These are phyloP conservation scores for Pipistrellus pipistrellus DNA, from an alignment of 2,797 vertebrate genomes.

Conservation along the genomic window DNA sequence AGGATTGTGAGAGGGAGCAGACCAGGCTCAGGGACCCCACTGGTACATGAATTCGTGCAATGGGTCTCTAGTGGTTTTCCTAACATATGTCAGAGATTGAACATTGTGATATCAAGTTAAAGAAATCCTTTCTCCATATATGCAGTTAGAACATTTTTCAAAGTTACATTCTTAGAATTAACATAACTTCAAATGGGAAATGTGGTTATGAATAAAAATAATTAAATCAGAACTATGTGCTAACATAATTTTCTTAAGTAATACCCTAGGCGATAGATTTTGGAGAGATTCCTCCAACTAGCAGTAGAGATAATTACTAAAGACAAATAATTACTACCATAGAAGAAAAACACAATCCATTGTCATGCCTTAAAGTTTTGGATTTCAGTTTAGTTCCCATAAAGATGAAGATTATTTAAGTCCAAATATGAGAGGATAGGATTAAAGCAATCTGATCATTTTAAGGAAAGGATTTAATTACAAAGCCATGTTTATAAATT, in stretches of 20 bases:
- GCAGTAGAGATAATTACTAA: slow-evolving; percentile 43
- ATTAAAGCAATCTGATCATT: slow-evolving; percentile 65
- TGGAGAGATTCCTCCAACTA: slow-evolving; percentile 34
- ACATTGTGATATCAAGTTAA: not conserved
- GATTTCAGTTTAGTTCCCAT: slow-evolving; percentile 54
- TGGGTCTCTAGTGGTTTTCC: not conserved
- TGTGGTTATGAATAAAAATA: slow-evolving; percentile 46
- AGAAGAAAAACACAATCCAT: slow-evolving; percentile 13
- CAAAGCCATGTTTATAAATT: slow-evolving; percentile 56
- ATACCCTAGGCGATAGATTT: slow-evolving; percentile 48
- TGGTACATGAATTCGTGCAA: too few relatives aligned
- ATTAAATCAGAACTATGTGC: slow-evolving; percentile 56
- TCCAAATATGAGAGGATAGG: not conserved
- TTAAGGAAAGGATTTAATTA: slow-evolving; percentile 71
- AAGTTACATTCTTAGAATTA: slow-evolving; percentile 44
- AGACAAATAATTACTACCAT: slow-evolving; percentile 15
- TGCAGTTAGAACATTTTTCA: slow-evolving; percentile 14
- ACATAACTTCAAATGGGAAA: slow-evolving; percentile 43
- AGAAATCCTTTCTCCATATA: not conserved
- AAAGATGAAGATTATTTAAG: slow-evolving; percentile 61
- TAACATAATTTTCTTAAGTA: slow-evolving; percentile 41
- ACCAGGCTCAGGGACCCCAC: too few relatives aligned
- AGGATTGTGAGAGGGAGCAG: too few relatives aligned
- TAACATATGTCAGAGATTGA: not conserved
- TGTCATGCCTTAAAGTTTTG: slow-evolving; percentile 29